Evolutionary conservation across 2,113 vertebrate genomes (phyloP), one percentile per base, ranked within the genome.

Genomic region (Phylloscopus whistleri): DNA sequence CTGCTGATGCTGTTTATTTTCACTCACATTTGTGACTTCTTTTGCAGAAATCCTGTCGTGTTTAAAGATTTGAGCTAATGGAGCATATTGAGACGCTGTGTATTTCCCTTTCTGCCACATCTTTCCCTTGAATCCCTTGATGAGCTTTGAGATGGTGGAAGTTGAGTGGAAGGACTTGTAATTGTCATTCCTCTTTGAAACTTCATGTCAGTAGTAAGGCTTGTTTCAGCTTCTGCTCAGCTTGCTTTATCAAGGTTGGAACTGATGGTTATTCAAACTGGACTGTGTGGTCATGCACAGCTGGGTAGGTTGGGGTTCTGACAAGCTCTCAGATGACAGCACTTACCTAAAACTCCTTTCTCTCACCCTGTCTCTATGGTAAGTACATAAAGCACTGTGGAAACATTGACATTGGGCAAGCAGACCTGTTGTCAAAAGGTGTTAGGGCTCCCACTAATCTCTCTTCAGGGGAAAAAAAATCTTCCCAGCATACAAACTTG

Each of bases 391-490:
- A 94, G 22, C 43, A 62, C 26, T 52, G 4, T 84, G 88, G 63
- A 96, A 96, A 96, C 76, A 75, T 16, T 63, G 89, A 48, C 83
- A 53, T 1, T n/a, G 64, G 68, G 85, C 75, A 48, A 63, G 85
- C 10, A 78, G 80, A 89, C 64, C 90, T 88, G 83, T 78, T 96
- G 94, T 93, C 92, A 94, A 17, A 90, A 93, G 76, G 83, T 93
- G 76, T 96, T 90, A 92, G 31, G 64, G 41, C 56, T 93, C 48
- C 73, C 70, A 59, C 51, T 95, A 41, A 85, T 86, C 87, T 81
- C 48, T 75, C 93, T 69, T 83, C 13, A 17, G 52, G 59, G 53
- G 51, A 16, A 11, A 26, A 19, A 58, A 35, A 44, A 63, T 58
- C 48, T 35, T 89, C 62, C 46, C 51, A 58, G 35, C 67, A 1